A percentile compares a stretch with the other conserved stretches of the same genome.
Conservation (phyloP, 2,888 invertebrate genomes). For the Achlya flavicornis region DNA sequence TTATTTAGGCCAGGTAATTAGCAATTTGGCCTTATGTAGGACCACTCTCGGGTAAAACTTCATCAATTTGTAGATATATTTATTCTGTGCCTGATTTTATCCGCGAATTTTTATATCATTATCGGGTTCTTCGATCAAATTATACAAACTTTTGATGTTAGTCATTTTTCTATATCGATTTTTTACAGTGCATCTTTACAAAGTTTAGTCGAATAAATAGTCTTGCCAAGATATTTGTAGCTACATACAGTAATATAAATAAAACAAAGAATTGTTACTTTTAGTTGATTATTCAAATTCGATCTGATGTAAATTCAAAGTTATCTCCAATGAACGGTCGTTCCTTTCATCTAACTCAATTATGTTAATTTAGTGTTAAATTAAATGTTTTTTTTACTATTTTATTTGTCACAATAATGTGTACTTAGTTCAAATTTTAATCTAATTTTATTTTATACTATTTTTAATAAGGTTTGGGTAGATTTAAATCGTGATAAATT, state of each 20-base stretch:
- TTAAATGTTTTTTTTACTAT: background rate
- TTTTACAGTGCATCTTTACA: constrained; percentile 4
- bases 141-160: background rate
- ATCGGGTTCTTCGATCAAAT: background rate
- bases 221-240: constrained; percentile 3
- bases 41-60: background rate
- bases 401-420: background rate
- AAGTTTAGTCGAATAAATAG: constrained; percentile 10
- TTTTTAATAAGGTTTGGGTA: constrained; percentile 8
- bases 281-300: constrained; percentile 1
- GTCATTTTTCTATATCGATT: constrained; percentile 1
- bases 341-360: background rate
- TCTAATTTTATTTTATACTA: background rate
- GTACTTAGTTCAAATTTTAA: constrained; percentile 10
- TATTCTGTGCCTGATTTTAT: constrained; percentile 1
- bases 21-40: background rate
- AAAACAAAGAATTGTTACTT: background rate
- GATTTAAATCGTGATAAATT: constrained; percentile 1
- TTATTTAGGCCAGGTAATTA: background rate
- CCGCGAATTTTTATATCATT: background rate
- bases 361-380: background rate
- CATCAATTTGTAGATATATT: too few relatives aligned
- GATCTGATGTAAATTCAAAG: background rate
- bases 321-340: background rate
- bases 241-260: background rate